Evolutionary conservation across 2,113 vertebrate genomes (phyloP), one percentile per base, ranked within the genome.

Genomic region (Coptodon bakossiorum): DNA sequence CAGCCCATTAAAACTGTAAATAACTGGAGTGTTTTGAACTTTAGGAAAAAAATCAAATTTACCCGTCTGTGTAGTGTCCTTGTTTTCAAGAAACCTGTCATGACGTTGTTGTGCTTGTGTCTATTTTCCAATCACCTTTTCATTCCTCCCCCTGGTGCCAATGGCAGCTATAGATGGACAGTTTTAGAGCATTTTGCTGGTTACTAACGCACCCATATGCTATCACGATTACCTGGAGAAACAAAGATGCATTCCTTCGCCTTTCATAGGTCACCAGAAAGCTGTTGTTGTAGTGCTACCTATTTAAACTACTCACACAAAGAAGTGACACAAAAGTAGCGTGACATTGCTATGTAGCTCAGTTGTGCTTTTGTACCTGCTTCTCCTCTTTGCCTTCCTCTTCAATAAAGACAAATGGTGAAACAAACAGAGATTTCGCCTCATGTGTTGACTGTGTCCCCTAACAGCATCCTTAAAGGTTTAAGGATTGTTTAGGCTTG

Each of bases 361-460:
- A 61, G 79, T 86, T 85, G 91, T 92, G 91, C 84, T 94, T 91
- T 92, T 94, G 91, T 93, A 88, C 71, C 85, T 50, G 92, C 91
- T 90, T 91, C 84, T 40, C 13, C 54, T 63, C 78, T n/a, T 12
- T 24, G 29, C 80, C 61, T 81, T 88, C 84, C 88, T 84, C 80
- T 82, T 89, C 84, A 95, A 93, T 95, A 94, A 95, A 95, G 61
- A 63, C 88, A 85, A 87, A 81, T 38, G 57, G 53, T 92, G 68
- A 89, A 89, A 90, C 36, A 63, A 61, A 78, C 27, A 8, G 5
- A 79, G 13, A 19, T 45, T 78, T 56, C 59, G 31, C 45, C 48
- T 84, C 11, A 8, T 63, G 57, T 87, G 50, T 83, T 84, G 43
- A 52, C 11, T 10, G 19, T 85, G 45, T 83, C 16, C 56, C 17